Conservation (phyloP, 2,888 invertebrate genomes). For the Lottia gigantea region DNA sequence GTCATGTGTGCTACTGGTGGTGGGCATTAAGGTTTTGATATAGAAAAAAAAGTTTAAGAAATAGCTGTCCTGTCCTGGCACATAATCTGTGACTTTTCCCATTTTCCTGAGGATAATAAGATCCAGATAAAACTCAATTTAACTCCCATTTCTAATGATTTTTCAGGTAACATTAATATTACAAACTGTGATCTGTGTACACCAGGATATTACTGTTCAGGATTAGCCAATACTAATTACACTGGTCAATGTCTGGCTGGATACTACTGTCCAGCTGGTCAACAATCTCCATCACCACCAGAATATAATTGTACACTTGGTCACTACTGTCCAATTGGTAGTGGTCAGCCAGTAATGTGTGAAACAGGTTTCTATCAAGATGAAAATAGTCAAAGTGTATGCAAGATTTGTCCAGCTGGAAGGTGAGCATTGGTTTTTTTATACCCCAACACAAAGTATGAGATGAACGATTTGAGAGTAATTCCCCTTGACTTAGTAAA, state of each 20-base stretch:
- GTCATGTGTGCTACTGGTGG: too few species aligned
- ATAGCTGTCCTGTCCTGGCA: too few species aligned
- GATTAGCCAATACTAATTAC: conserved; percentile 46
- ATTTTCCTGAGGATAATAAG: too few species aligned
- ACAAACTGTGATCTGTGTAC: conserved; percentile 57
- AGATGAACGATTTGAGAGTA: too few species aligned
- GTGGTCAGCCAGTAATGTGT: conserved; percentile 54
- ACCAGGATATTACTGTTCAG: conserved; percentile 61
- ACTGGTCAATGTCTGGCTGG: conserved; percentile 60
- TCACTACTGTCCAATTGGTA: conserved; percentile 59
- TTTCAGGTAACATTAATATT: conserved; percentile 48
- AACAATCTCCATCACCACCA: conserved; percentile 77
- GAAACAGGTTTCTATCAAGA: conserved; percentile 60
- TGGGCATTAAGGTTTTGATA: too few species aligned
- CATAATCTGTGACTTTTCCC: too few species aligned
- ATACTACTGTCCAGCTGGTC: conserved; percentile 91
- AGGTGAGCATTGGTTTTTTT: conserved; percentile 40
- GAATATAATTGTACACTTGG: conserved; percentile 61
- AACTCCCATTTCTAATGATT: neutral
- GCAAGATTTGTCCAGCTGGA: conserved; percentile 60
- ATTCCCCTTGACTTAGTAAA: too few species aligned
- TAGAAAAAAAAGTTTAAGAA: too few species aligned
- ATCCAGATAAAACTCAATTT: too few species aligned
- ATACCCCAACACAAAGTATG: too few species aligned
- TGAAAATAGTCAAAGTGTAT: conserved; percentile 47